phyloP scores from a whole-genome alignment of 2,888 invertebrate species.

The Tenthredo scrophulariae region DNA sequence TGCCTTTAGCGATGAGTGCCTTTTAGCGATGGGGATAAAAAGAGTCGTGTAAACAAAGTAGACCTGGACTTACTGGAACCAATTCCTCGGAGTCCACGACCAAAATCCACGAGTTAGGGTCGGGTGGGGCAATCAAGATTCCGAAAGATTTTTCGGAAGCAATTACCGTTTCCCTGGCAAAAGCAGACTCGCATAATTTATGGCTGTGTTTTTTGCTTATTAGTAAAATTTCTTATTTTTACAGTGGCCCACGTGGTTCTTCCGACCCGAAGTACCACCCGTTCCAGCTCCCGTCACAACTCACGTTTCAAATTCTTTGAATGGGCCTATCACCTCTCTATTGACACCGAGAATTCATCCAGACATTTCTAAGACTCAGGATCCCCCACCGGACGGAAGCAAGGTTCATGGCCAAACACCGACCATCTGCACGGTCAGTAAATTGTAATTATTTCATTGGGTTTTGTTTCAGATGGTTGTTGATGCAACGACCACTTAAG shows the following conservation, averaged over 20 bases:
- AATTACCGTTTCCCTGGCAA: background rate
- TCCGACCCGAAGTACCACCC: conserved; percentile 71
- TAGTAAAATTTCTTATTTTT: conserved; percentile 57
- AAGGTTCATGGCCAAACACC: conserved; percentile 75
- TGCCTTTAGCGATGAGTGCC: background rate
- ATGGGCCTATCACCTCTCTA: conserved; percentile 33
- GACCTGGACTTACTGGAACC: background rate
- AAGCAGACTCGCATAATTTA: background rate
- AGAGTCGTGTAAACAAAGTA: conserved; percentile 51
- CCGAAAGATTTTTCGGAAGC: background rate
- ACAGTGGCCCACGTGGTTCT: conserved; percentile 74
- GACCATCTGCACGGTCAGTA: conserved; percentile 75
- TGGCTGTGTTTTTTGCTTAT: conserved; percentile 38
- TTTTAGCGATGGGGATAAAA: conserved; percentile 37
- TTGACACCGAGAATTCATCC: conserved; percentile 64
- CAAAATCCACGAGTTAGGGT: background rate
- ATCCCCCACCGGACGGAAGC: conserved; percentile 63
- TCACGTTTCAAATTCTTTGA: conserved; percentile 61
- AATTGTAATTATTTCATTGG: background rate
- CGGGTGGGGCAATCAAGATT: background rate
- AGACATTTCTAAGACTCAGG: conserved; percentile 64
- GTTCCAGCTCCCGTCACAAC: conserved; percentile 61
- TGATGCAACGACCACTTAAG: background rate
- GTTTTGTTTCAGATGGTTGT: background rate
- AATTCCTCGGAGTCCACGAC: background rate